These are phyloP conservation scores for Drosophila arizonae DNA, from an alignment of 1,140 invertebrate genomes.

Conservation along the genomic window DNA sequence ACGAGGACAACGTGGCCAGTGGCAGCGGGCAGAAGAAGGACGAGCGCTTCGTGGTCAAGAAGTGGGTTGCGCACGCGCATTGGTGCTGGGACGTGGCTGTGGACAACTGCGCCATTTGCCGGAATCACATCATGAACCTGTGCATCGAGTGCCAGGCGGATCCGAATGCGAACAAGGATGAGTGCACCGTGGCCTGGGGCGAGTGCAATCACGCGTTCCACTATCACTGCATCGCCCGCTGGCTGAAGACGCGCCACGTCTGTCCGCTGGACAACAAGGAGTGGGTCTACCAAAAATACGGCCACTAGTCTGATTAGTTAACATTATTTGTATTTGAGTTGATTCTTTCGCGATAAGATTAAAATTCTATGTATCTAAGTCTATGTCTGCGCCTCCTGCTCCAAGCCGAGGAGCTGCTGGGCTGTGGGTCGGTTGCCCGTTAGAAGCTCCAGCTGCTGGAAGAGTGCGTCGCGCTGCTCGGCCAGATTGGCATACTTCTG, in stretches of 20 bases:
- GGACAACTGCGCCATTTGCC: constrained; percentile 99
- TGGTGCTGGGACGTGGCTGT: constrained; percentile 99
- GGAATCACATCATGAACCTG: constrained; percentile 99
- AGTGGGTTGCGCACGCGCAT: constrained; percentile 98
- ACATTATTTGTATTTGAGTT: constrained; percentile 10
- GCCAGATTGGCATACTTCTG: constrained; percentile 70
- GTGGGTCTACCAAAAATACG: constrained; percentile 97
- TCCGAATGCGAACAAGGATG: constrained; percentile 98
- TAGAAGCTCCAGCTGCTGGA: constrained; percentile 50
- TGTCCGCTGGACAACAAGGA: constrained; percentile 99
- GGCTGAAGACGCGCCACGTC: constrained; percentile 99
- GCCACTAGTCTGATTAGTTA: constrained; percentile 41
- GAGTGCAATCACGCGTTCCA: constrained; percentile 99
- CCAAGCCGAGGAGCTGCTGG: constrained; percentile 50
- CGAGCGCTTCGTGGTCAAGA: constrained; percentile 94
- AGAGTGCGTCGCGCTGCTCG: constrained; percentile 64
- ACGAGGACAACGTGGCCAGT: constrained; percentile 85
- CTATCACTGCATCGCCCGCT: constrained; percentile 99
- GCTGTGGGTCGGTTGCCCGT: constrained; percentile 51
- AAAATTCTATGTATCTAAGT: constrained; percentile 13
- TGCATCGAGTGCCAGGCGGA: constrained; percentile 99
- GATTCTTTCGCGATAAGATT: constrained; percentile 12
- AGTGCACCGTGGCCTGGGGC: constrained; percentile 99
- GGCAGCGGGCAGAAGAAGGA: constrained; percentile 86
- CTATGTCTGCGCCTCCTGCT: constrained; percentile 32